Evolutionary conservation across 37 sponge, comb jelly and placozoan species (phyloP).

Genomic region (Hexactinellida sp.): DNA sequence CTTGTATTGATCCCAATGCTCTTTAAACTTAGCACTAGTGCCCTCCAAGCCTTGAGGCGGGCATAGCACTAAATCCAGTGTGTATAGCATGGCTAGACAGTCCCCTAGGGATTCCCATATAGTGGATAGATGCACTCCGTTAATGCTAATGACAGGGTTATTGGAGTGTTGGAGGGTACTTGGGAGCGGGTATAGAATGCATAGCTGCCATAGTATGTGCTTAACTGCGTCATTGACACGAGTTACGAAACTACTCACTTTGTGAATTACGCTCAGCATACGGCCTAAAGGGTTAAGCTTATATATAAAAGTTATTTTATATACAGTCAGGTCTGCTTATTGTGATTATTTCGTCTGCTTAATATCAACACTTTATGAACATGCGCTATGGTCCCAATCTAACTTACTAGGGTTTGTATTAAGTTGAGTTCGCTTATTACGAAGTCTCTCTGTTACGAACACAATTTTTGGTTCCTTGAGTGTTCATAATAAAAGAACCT

Average conservation of each 20-base stretch:
- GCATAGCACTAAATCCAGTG: slow-evolving; percentile 38
- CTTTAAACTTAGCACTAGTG: slow-evolving; percentile 28
- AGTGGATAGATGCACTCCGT: slow-evolving; percentile 25
- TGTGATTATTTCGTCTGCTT: not conserved
- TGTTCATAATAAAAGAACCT: too few species aligned
- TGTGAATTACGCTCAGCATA: slow-evolving; percentile 26
- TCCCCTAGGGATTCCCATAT: slow-evolving; percentile 79
- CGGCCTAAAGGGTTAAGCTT: not conserved
- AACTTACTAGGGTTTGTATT: too few species aligned
- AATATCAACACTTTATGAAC: not conserved
- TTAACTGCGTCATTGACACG: slow-evolving; percentile 55
- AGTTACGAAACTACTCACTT: slow-evolving; percentile 64
- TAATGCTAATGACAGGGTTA: not conserved
- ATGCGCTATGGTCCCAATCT: too few species aligned
- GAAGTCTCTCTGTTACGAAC: too few species aligned
- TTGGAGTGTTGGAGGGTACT: not conserved
- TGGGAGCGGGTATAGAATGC: slow-evolving; percentile 22
- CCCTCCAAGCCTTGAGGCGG: not conserved
- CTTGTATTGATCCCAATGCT: slow-evolving; percentile 90
- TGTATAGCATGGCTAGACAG: slow-evolving; percentile 66
- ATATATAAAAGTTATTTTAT: not conserved
- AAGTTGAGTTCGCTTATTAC: too few species aligned
- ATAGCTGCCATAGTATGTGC: slow-evolving; percentile 56
- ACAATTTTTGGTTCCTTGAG: too few species aligned
- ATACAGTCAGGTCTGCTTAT: not conserved